Conservation (phyloP, 2,797 vertebrate species). For the Delichon dasypus region DNA sequence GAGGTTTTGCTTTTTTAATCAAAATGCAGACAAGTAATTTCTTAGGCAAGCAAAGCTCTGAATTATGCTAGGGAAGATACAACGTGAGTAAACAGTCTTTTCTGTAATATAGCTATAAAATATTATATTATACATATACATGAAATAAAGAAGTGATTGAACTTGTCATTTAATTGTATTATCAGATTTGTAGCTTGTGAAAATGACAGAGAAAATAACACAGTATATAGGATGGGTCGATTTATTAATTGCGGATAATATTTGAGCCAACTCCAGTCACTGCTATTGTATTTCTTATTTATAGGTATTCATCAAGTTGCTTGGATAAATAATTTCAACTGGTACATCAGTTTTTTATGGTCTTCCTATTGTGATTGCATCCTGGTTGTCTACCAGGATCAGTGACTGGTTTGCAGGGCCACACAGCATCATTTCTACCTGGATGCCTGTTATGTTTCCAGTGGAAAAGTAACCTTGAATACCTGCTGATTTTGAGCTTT, state of each 20-base stretch:
- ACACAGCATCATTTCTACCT: not conserved
- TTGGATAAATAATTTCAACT: not conserved
- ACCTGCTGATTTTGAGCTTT: not conserved
- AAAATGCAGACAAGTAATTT: constrained; percentile 70
- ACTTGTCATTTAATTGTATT: constrained; percentile 61
- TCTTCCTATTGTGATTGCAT: not conserved
- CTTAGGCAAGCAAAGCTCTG: constrained; percentile 61
- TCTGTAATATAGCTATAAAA: constrained; percentile 67
- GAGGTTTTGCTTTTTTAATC: constrained; percentile 68
- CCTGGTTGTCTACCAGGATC: not conserved
- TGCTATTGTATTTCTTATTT: constrained; percentile 45
- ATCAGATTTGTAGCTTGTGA: constrained; percentile 54
- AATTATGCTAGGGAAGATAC: constrained; percentile 56
- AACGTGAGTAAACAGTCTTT: constrained; percentile 42
- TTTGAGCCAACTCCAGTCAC: not conserved
- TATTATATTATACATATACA: constrained; percentile 51
- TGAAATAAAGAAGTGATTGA: constrained; percentile 59
- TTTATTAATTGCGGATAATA: constrained; percentile 68
- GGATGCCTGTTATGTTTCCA: not conserved
- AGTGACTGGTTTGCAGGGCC: not conserved
- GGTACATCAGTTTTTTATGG: not conserved
- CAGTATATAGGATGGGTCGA: not conserved
- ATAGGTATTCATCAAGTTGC: not conserved
- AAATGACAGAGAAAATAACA: constrained; percentile 55
- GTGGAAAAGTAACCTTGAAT: not conserved